Evolutionary conservation across 2,797 vertebrate species (phyloP), one percentile per base, ranked within the genome.

Genomic region (Smutsia gigantea): DNA sequence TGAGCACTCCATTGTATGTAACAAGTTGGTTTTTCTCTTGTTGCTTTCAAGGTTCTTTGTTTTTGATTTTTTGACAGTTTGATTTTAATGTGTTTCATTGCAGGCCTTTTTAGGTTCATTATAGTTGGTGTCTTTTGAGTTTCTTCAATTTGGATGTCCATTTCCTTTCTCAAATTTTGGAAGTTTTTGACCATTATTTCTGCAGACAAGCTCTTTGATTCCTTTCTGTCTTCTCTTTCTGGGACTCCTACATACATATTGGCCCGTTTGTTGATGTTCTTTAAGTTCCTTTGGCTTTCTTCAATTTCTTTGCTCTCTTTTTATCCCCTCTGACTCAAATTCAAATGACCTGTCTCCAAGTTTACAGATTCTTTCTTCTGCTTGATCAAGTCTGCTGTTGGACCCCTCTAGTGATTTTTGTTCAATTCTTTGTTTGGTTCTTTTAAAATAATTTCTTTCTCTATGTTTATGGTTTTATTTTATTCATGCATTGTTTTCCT

Each of bases 131-230:
- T 90, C n/a, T 37, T 90, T 95, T 86, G 75, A 90, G 57, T 34
- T 92, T 92, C 34, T 49, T 95, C 49, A 93, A 72, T 92, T 97
- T 96, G 57, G 15, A 34, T 88, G 34, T 93, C 23, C 51, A 85
- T 90, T 84, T 92, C 5, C n/a, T 87, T 72, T 55, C 63, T 95
- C 68, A 78, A 14, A 77, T 2, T 81, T 93, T 61, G 75, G 21
- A 57, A 57, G 9, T 21, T 94, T 93, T 92, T n/a, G 55, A 29
- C 21, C 34, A 69, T 93, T 39, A 51, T 89, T 64, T 96, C 29
- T 46, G 89, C 21, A 92, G 31, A 21, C 90, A 51, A 34, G 7
- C 29, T 66, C 21, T 87, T 25, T 64, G 4, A 8, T 29, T 29
- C 4, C 49, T 61, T 42, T 88, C 19, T 66, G 10, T 79, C 27